Base-by-base conservation (phyloP, 2,888 invertebrate species). In the Mimas tiliae region DNA sequence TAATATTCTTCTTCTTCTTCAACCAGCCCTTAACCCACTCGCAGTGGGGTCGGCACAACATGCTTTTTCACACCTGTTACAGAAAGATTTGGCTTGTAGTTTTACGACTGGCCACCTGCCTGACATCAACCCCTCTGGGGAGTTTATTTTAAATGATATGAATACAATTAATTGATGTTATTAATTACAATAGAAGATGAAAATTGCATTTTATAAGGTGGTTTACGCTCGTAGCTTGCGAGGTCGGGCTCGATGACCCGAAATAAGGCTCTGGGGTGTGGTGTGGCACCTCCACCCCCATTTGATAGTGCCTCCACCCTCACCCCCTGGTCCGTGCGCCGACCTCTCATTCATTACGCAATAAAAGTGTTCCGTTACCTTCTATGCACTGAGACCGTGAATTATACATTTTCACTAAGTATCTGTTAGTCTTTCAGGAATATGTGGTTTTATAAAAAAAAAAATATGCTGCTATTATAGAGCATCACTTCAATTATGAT, bases 321-420 rank as follows among this genome's bases (percentile, higher is more conserved):
- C 27, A 27, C 80, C 80, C 73, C 79, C 71, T 76, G 77, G 82
- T 77, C 78, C 84, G 90, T 84, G 84, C 89, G 85, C 86, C 90
- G 90, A 91, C 90, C 92, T 90, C 89, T 88, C 91, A 88, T 90
- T 92, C 91, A 93, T 92, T 92, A 93, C 91, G 92, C 93, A 93
- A 93, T 92, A 92, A 92, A 91, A 91, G 87, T 87, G 85, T 90
- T 83, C 85, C 81, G 79, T 82, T 85, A 82, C 83, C 83, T 80
- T 81, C 78, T 70, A 72, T 27, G 27, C 65, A 55, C 65, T 27
- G 52, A 47, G 21, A 42, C 45, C 33, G 45, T 63, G 38, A 66
- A 62, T 66, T 63, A 63, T 64, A 52, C 12, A 45, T 64, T 64
- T 16, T 34, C 51, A 47, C n/a, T 52, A 64, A 64, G 21, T 63